Conservation (phyloP, 2,113 vertebrate genomes). For the Oncorhynchus kisutch region DNA sequence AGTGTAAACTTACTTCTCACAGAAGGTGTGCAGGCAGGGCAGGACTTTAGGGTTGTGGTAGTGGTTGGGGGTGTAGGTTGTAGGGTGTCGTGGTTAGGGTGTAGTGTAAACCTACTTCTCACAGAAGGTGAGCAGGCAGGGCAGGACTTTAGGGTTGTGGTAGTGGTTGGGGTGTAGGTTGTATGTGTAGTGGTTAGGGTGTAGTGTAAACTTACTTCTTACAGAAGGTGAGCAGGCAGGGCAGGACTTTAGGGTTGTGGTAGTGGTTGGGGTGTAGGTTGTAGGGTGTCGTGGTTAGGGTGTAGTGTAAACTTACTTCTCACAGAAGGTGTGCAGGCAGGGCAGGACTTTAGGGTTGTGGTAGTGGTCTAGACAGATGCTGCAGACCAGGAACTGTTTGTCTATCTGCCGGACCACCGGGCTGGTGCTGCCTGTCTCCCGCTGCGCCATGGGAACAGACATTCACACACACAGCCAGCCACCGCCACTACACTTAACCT, state of each 20-base stretch:
- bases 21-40: too few relatives aligned
- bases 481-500: slow-evolving; percentile 41
- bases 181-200: too few relatives aligned
- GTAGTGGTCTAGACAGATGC: slow-evolving; percentile 85
- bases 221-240: slow-evolving; percentile 86
- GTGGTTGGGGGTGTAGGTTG: too few relatives aligned
- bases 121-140: too few relatives aligned
- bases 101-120: too few relatives aligned
- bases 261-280: too few relatives aligned
- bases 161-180: too few relatives aligned
- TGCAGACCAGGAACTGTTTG: slow-evolving; percentile 86
- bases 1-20: too few relatives aligned
- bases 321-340: slow-evolving; percentile 86
- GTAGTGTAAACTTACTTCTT: slow-evolving; percentile 70
- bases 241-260: slow-evolving; percentile 37
- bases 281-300: too few relatives aligned
- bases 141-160: too few relatives aligned
- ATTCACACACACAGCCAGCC: slow-evolving; percentile 40
- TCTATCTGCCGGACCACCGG: slow-evolving; percentile 85
- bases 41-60: too few relatives aligned
- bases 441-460: slow-evolving; percentile 74
- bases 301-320: slow-evolving; percentile 67
- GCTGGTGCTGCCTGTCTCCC: slow-evolving; percentile 72
- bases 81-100: too few relatives aligned
- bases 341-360: slow-evolving; percentile 76